These are phyloP conservation scores for Ivindomyrus marchei DNA, from an alignment of 2,113 vertebrate genomes.

Conservation along the genomic window DNA sequence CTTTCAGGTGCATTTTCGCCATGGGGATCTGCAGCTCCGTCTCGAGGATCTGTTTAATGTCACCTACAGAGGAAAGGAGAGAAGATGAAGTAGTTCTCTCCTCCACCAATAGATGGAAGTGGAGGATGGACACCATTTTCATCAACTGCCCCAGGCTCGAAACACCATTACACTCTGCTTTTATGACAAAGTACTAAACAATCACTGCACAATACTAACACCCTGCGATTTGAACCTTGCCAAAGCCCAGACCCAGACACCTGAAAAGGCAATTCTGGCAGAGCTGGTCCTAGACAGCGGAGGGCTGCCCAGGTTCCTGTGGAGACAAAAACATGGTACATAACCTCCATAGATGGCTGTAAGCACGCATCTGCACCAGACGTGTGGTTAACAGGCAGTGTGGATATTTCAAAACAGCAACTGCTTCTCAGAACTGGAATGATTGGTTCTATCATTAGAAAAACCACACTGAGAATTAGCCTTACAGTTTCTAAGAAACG, in stretches of 20 bases:
- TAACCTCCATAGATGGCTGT: neutral
- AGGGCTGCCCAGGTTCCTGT: neutral
- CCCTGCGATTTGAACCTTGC: neutral
- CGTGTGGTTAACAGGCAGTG: conserved; percentile 14
- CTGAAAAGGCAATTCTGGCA: neutral
- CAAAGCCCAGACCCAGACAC: neutral
- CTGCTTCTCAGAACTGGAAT: conserved; percentile 11
- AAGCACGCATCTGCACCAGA: neutral
- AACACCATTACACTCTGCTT: neutral
- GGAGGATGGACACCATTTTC: neutral
- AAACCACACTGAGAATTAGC: conserved; percentile 9
- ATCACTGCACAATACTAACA: neutral
- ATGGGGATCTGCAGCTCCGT: conserved; percentile 87
- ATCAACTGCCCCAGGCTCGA: neutral
- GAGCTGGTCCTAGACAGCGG: neutral
- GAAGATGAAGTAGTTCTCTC: neutral
- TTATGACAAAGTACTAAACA: neutral
- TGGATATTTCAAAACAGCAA: neutral
- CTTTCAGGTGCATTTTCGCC: conserved; percentile 96
- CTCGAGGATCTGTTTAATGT: conserved; percentile 91
- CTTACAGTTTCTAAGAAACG: neutral
- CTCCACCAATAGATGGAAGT: conserved; percentile 18
- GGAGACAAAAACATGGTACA: neutral
- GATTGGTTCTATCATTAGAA: conserved; percentile 9
- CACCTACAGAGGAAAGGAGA: conserved; percentile 58